Percentiles rank a stretch among this genome's conserved stretches.
These are phyloP conservation scores for Monodelphis domestica DNA, from an alignment of 2,797 vertebrate species.

Conservation along the genomic window DNA sequence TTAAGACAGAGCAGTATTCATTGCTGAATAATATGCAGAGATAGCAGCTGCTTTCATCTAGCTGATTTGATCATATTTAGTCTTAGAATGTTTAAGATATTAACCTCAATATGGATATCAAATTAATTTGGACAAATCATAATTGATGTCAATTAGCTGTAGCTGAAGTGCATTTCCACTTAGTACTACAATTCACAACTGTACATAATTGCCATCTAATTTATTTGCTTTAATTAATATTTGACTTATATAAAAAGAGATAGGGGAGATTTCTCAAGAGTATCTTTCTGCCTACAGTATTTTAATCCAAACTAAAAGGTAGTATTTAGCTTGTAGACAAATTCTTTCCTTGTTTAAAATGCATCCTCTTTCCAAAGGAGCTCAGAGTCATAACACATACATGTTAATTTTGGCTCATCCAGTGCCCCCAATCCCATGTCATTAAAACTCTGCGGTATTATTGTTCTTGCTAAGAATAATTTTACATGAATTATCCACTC, in stretches of 20 bases:
- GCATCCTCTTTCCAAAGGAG: constrained; percentile 75
- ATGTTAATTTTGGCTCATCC: constrained; percentile 73
- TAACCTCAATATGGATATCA: constrained; percentile 77
- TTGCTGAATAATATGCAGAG: background rate
- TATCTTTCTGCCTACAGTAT: constrained; percentile 71
- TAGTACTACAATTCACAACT: constrained; percentile 75
- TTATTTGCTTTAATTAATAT: constrained; percentile 82
- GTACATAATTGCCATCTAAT: constrained; percentile 74
- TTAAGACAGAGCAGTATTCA: background rate
- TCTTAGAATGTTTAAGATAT: constrained; percentile 70
- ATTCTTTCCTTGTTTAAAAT: constrained; percentile 80
- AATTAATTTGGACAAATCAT: constrained; percentile 79
- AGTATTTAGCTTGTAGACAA: constrained; percentile 72
- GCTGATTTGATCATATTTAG: constrained; percentile 65
- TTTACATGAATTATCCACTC: constrained; percentile 22
- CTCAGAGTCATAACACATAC: constrained; percentile 72
- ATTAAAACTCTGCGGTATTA: constrained; percentile 17
- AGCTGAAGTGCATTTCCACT: constrained; percentile 74
- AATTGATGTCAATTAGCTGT: constrained; percentile 76
- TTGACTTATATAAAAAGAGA: constrained; percentile 73
- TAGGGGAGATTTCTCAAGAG: constrained; percentile 73
- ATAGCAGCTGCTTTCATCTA: constrained; percentile 33
- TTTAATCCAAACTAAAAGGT: constrained; percentile 72
- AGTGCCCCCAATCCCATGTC: background rate
- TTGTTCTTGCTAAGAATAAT: constrained; percentile 36